A percentile compares a stretch with the other conserved stretches of the same genome.
phyloP scores from a whole-genome alignment of 1,140 invertebrate species.

The Globodera ellingtonae region DNA sequence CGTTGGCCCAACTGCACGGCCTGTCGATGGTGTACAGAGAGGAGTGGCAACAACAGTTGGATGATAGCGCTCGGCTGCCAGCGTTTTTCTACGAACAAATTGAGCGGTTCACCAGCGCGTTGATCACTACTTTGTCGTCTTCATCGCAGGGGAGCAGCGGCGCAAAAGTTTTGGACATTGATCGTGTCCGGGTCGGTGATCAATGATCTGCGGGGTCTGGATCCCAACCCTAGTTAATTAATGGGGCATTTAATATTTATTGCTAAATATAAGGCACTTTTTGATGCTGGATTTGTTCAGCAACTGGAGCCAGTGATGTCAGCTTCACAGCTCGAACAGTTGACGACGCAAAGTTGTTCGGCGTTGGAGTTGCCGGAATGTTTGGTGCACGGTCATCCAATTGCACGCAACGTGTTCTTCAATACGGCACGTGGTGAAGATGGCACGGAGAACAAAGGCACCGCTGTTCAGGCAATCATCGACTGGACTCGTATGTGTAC shows the following conservation, averaged over 20 bases:
- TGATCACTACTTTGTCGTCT: not conserved
- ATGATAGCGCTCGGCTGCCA: slow-evolving; percentile 26
- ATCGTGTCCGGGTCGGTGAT: not conserved
- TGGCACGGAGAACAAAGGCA: not conserved
- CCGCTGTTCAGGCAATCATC: slow-evolving; percentile 35
- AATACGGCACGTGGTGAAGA: slow-evolving; percentile 17
- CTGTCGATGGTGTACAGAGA: slow-evolving; percentile 29
- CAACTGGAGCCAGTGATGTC: slow-evolving; percentile 11
- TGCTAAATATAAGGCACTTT: not conserved
- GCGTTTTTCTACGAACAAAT: slow-evolving; percentile 45
- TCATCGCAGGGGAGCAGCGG: not conserved
- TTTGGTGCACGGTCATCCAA: slow-evolving; percentile 55
- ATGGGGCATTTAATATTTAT: no score
- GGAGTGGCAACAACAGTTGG: slow-evolving; percentile 35
- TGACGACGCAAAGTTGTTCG: slow-evolving; percentile 11
- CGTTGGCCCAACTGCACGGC: slow-evolving; percentile 51
- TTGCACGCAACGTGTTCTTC: slow-evolving; percentile 55
- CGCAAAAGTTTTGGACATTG: not conserved
- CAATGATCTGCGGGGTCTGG: no score
- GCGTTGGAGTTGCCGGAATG: slow-evolving; percentile 16
- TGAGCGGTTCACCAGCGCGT: slow-evolving; percentile 21
- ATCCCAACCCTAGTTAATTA: no score
- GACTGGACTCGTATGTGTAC: slow-evolving; percentile 58
- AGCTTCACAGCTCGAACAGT: slow-evolving; percentile 5
- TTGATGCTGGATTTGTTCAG: not conserved